Evolutionary conservation across 2,113 vertebrate genomes (phyloP), one percentile per base, ranked within the genome.

Genomic region (Silurus glanis): DNA sequence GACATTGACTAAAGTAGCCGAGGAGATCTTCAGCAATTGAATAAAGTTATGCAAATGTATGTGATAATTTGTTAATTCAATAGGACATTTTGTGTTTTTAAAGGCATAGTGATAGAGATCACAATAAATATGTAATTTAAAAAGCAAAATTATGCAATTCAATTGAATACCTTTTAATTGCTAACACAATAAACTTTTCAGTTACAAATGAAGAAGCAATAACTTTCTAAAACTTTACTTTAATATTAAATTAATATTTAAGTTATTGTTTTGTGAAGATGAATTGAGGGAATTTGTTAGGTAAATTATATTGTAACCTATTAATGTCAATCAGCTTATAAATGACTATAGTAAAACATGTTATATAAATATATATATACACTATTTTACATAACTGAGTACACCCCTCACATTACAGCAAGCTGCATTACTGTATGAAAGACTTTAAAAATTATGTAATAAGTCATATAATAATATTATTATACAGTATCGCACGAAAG

Each of bases 301-400:
- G 13, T 69, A 16, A 47, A 72, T 19, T 17, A 47, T 71, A 45
- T 93, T 64, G n/a, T 64, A 64, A 9, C 0, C n/a, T 66, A 25
- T 66, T 12, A n/a, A 66, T 66, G 37, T 37, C 37, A 37, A 37
- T 37, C 37, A 37, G 37, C 37, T 37, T 37, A 37, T 37, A 37
- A 37, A 37, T 37, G 3, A 37, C 37, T 37, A 37, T 37, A 37
- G 37, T 37, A 37, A 37, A 37, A 37, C 37, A 37, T 37, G 37
- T 37, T 37, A 37, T 37, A 37, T 37, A 37, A 37, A 37, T 37
- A 37, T 37, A 37, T 37, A 37, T 37, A 37, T 37, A 37, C 37
- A 37, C 37, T 37, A 37, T 37, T 37, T 37, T 37, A 37, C 37
- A 37, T 2, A 37, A 37, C 37, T 37, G 37, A 37, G 37, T 37